Percentiles rank a stretch among this genome's conserved stretches.
Conservation (phyloP, 2,888 invertebrate genomes). For the Apocheima hispidaria region DNA sequence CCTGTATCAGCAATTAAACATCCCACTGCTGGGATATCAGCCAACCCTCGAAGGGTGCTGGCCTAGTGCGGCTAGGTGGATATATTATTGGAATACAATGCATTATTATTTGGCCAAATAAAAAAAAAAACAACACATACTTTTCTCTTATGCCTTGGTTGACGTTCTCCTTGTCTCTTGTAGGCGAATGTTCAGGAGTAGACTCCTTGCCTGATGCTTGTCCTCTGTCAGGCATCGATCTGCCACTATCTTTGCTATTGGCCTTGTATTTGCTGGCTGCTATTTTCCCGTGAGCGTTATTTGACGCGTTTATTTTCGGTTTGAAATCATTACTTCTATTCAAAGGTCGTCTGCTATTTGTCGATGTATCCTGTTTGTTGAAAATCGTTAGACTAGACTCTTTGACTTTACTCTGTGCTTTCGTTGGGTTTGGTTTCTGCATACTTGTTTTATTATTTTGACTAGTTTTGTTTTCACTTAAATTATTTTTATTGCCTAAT, state of each 20-base stretch:
- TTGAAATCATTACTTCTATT: constrained; percentile 69
- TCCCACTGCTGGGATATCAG: no score
- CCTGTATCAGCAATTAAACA: no score
- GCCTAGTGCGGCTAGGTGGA: no score
- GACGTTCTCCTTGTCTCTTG: constrained; percentile 66
- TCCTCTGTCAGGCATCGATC: constrained; percentile 79
- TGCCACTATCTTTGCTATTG: constrained; percentile 66
- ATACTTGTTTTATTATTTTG: constrained; percentile 68
- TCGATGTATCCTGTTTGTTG: constrained; percentile 58
- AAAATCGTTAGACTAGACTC: constrained; percentile 78
- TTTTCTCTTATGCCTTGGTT: constrained; percentile 59
- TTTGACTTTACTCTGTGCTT: constrained; percentile 79
- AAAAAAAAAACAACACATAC: constrained; percentile 53
- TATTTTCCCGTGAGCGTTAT: constrained; percentile 53
- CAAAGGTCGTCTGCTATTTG: constrained; percentile 65
- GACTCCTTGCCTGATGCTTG: constrained; percentile 88
- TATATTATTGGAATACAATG: no score
- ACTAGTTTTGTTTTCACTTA: constrained; percentile 82
- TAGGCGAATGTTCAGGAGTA: constrained; percentile 87
- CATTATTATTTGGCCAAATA: no score
- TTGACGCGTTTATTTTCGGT: constrained; percentile 58
- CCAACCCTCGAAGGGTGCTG: no score
- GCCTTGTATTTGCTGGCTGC: constrained; percentile 62
- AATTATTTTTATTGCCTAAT: constrained; percentile 78
- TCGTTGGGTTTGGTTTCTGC: constrained; percentile 79